Conservation (phyloP, 2,113 vertebrate species). For the Lepidiolamprologus cunningtoni region DNA sequence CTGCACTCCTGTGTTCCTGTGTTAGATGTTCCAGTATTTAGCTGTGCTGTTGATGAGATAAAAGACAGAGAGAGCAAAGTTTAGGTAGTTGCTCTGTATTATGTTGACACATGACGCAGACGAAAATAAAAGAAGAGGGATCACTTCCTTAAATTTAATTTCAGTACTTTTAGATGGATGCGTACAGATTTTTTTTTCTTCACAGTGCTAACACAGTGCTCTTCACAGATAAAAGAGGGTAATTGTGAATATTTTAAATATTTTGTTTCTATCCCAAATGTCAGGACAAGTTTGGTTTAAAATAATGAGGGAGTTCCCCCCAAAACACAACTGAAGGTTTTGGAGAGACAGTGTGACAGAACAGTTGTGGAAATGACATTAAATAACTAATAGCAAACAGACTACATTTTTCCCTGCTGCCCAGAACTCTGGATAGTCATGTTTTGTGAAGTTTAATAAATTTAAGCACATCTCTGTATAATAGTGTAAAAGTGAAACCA, state of each 20-base stretch:
- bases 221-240: neutral
- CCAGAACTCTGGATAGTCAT: neutral
- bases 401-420: accelerated
- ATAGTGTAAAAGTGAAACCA: neutral
- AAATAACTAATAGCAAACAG: neutral
- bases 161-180: accelerated
- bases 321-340: neutral
- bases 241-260: neutral
- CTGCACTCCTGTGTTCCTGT: neutral
- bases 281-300: neutral
- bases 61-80: neutral
- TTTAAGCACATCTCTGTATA: neutral
- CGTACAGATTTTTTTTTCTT: neutral
- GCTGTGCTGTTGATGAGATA: neutral
- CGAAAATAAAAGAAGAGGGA: neutral
- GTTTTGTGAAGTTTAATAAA: neutral
- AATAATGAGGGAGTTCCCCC: neutral
- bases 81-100: neutral
- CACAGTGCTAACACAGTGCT: neutral
- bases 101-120: accelerated
- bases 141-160: neutral
- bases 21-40: neutral
- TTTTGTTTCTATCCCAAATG: neutral
- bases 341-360: neutral
- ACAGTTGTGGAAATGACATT: accelerated